Percentiles rank a stretch among this genome's conserved stretches.
These are phyloP conservation scores for Phylloscopus collybita DNA, from an alignment of 2,797 vertebrate genomes.

Conservation along the genomic window DNA sequence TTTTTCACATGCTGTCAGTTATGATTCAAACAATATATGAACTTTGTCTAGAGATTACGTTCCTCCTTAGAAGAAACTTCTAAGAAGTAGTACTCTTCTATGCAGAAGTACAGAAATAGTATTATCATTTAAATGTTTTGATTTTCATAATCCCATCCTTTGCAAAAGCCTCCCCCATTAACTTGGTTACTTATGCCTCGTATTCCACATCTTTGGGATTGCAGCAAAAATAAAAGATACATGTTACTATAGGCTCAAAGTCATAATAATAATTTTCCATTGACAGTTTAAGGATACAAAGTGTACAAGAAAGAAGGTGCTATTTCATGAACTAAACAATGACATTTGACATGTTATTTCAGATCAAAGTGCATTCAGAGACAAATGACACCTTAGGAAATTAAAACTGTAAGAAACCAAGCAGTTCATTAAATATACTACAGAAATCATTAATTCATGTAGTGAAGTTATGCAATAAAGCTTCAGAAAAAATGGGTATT, in stretches of 20 bases:
- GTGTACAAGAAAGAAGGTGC: neutral
- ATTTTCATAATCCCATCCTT: neutral
- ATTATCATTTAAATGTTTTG: neutral
- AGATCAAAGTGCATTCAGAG: neutral
- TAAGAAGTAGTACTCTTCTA: neutral
- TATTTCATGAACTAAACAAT: neutral
- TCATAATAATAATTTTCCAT: neutral
- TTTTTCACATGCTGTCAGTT: neutral
- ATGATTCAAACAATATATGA: neutral
- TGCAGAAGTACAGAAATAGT: neutral
- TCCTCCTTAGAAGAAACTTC: neutral
- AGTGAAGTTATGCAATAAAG: neutral
- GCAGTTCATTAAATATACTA: neutral
- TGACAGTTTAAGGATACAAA: neutral
- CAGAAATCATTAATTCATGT: neutral
- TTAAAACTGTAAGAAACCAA: neutral
- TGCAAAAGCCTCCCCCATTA: neutral
- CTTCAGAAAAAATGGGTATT: neutral
- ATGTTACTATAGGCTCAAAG: neutral
- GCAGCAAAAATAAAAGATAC: slow-evolving; percentile 33
- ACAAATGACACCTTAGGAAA: neutral
- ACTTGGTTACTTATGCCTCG: neutral
- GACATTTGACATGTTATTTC: neutral
- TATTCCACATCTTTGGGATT: slow-evolving; percentile 18
- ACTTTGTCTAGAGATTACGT: neutral